These are phyloP conservation scores for Alectura lathami DNA, from an alignment of 2,113 vertebrate genomes.

Conservation along the genomic window DNA sequence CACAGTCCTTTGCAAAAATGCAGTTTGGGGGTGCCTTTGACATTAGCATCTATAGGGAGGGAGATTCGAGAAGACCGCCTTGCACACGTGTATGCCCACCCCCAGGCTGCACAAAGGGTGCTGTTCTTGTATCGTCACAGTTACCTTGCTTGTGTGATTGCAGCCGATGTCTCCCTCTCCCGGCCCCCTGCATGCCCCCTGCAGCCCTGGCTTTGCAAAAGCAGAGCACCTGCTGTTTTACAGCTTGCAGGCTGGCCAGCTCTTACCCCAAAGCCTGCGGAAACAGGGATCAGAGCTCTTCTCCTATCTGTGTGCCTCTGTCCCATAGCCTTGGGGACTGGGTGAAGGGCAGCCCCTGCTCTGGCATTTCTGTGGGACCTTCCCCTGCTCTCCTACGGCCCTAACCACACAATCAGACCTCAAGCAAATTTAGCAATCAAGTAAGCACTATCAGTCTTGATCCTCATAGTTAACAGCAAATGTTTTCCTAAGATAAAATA, in stretches of 20 bases:
- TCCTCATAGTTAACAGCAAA: background rate
- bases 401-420: background rate
- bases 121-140: background rate
- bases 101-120: background rate
- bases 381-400: background rate
- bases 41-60: background rate
- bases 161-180: background rate
- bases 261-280: background rate
- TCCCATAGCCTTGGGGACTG: background rate
- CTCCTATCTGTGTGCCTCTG: background rate
- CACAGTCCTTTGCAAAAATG: background rate
- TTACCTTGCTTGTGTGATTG: background rate
- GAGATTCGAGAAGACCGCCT: background rate
- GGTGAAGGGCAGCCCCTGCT: background rate
- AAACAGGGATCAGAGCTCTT: background rate
- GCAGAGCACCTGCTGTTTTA: background rate
- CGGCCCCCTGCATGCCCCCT: rapidly evolving
- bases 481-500: background rate
- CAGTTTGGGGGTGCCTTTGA: background rate
- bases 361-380: background rate
- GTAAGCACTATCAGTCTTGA: background rate
- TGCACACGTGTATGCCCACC: background rate
- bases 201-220: background rate
- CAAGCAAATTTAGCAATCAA: background rate
- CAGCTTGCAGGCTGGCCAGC: background rate